Evolutionary conservation across 2,888 invertebrate species (phyloP).

Genomic region (Bembecia ichneumoniformis): DNA sequence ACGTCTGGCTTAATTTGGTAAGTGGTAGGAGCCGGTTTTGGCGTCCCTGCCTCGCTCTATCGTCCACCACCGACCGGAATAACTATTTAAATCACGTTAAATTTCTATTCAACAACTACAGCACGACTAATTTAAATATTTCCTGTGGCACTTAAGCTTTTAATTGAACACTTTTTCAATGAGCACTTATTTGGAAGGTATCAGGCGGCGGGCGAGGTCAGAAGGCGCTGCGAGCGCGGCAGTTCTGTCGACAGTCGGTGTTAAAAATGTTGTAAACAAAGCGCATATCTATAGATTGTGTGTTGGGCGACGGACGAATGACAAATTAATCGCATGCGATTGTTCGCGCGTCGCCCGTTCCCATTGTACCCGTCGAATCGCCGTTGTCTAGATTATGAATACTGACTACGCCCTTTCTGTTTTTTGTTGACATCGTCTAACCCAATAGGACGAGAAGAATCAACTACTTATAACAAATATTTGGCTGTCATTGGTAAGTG

Average conservation of each 20-base stretch:
- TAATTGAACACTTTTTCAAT: background rate
- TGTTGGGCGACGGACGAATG: conserved; percentile 47
- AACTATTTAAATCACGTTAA: background rate
- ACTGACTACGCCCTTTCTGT: conserved; percentile 75
- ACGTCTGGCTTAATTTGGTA: conserved; percentile 98
- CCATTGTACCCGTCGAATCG: conserved; percentile 40
- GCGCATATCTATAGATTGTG: conserved; percentile 48
- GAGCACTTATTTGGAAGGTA: conserved; percentile 18
- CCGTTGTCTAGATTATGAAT: conserved; percentile 57
- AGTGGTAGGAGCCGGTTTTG: conserved; percentile 76
- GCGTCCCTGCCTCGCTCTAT: conserved; percentile 55
- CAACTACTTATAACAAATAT: conserved; percentile 95
- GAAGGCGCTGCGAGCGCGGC: conserved; percentile 58
- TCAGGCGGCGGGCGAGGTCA: conserved; percentile 53
- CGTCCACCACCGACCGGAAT: conserved; percentile 14
- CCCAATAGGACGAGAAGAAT: conserved; percentile 93
- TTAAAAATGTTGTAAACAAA: conserved; percentile 57
- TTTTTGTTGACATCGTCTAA: conserved; percentile 79
- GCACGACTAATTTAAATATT: conserved; percentile 20
- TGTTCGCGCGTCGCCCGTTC: conserved; percentile 35
- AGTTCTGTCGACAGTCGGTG: conserved; percentile 61
- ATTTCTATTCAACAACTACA: conserved; percentile 17
- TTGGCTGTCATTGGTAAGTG: conserved; percentile 96
- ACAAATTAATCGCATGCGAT: conserved; percentile 37
- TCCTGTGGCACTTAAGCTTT: conserved; percentile 6